These are phyloP conservation scores for Lacanobia oleracea DNA, from an alignment of 2,888 invertebrate genomes.

Conservation along the genomic window DNA sequence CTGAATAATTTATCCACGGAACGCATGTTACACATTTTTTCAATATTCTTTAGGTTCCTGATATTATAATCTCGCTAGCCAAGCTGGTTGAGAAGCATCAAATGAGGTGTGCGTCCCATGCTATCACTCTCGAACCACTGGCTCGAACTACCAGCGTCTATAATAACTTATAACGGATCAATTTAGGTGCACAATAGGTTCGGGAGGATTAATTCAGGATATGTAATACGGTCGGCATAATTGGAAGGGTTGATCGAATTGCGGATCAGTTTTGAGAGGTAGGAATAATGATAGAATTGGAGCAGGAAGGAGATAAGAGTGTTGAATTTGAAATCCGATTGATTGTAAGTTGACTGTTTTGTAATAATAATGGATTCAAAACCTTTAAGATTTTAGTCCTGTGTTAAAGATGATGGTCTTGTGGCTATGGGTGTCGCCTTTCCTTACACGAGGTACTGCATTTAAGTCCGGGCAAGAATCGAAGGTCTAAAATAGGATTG, in stretches of 20 bases:
- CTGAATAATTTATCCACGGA: too few species aligned
- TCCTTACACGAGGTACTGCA: too few species aligned
- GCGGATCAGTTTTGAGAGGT: neutral
- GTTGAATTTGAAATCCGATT: too few species aligned
- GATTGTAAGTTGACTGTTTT: too few species aligned
- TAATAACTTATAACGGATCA: constrained; percentile 30
- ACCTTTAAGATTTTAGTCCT: too few species aligned
- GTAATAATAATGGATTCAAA: too few species aligned
- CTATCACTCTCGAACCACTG: constrained; percentile 52
- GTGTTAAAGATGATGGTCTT: too few species aligned
- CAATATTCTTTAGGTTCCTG: neutral
- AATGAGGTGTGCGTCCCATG: constrained; percentile 40
- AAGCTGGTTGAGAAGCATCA: constrained; percentile 23
- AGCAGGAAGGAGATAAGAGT: too few species aligned
- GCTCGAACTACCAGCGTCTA: constrained; percentile 15
- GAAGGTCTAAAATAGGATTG: too few species aligned
- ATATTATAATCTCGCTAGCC: constrained; percentile 14
- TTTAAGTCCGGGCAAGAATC: too few species aligned
- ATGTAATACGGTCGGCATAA: constrained; percentile 22
- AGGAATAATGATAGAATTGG: neutral
- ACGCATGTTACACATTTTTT: neutral
- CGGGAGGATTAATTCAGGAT: constrained; percentile 21
- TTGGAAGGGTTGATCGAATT: constrained; percentile 35
- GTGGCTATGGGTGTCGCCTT: too few species aligned
- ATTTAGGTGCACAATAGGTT: constrained; percentile 33